These are phyloP conservation scores for Actenoides hombroni DNA, from an alignment of 2,113 vertebrate species.

Conservation along the genomic window DNA sequence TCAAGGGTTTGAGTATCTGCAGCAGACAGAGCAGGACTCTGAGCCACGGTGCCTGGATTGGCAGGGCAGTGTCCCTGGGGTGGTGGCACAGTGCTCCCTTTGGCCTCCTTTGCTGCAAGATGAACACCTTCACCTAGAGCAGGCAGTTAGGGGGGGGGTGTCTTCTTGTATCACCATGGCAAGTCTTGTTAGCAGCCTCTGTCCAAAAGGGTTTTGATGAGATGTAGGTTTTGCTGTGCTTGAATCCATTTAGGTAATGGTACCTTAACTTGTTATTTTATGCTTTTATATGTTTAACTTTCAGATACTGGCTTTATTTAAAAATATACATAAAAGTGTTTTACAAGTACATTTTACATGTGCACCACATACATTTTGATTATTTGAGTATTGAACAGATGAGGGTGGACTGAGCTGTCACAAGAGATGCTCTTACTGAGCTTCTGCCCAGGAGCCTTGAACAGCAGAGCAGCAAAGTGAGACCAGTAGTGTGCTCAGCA, in stretches of 20 bases:
- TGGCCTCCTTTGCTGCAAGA: neutral
- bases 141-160: neutral
- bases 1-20: neutral
- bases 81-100: neutral
- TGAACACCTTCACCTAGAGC: neutral
- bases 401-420: neutral
- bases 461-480: neutral
- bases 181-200: neutral
- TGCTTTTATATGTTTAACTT: neutral
- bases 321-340: neutral
- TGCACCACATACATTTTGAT: neutral
- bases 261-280: neutral
- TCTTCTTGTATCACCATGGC: neutral
- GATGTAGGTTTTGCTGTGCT: neutral
- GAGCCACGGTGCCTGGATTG: neutral
- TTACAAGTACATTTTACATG: neutral
- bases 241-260: neutral
- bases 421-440: neutral
- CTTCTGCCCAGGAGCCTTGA: neutral
- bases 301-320: neutral
- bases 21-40: neutral
- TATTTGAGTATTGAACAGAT: neutral
- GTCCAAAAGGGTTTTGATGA: neutral
- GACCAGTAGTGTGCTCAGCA: neutral
- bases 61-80: neutral